Percentiles rank a stretch among this genome's conserved stretches.
These are phyloP conservation scores for Nanger granti DNA, from an alignment of 2,113 vertebrate genomes.

Conservation along the genomic window DNA sequence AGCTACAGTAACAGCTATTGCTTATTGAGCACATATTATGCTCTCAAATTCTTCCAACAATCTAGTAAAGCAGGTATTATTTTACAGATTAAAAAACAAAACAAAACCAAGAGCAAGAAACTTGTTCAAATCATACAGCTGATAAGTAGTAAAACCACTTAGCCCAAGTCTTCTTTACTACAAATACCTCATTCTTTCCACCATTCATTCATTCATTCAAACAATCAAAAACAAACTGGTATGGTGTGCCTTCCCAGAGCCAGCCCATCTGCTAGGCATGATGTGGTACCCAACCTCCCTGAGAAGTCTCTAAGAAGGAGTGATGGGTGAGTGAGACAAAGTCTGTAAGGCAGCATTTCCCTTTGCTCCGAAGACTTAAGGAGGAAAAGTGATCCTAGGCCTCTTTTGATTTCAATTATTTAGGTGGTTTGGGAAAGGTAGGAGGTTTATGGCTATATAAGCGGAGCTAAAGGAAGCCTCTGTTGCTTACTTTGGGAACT, in stretches of 20 bases:
- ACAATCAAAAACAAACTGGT: neutral
- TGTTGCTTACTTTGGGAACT: constrained; percentile 59
- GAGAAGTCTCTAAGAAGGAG: neutral
- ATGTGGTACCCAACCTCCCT: neutral
- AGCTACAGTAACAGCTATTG: neutral
- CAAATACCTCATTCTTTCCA: neutral
- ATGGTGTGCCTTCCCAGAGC: neutral
- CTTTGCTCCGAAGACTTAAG: neutral
- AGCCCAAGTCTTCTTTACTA: neutral
- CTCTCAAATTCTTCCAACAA: neutral
- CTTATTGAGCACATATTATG: neutral
- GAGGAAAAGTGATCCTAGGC: neutral
- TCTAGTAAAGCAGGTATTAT: neutral
- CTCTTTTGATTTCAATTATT: constrained; percentile 38
- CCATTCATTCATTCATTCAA: neutral
- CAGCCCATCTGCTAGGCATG: neutral
- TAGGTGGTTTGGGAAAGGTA: constrained; percentile 25
- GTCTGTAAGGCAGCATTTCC: neutral
- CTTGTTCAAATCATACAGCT: neutral
- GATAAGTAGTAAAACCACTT: neutral
- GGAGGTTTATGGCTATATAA: constrained; percentile 51
- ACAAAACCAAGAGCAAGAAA: neutral
- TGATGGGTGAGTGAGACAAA: neutral
- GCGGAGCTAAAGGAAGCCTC: constrained; percentile 34
- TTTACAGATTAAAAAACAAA: neutral